These are phyloP conservation scores for Homarus gammarus DNA, from an alignment of 2,888 invertebrate species.

Conservation along the genomic window DNA sequence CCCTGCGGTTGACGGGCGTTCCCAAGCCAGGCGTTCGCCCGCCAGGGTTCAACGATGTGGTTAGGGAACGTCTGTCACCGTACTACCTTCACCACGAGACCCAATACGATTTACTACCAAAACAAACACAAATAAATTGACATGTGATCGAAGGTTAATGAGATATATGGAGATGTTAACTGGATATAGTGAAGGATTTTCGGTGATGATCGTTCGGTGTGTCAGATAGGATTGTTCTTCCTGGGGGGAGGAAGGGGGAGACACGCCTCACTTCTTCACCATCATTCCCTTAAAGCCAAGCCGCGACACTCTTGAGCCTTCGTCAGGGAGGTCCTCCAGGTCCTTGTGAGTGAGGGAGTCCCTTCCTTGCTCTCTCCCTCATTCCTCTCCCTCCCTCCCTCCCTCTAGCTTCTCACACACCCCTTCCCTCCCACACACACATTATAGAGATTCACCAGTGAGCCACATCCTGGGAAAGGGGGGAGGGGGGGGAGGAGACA, in stretches of 20 bases:
- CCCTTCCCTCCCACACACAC: no score
- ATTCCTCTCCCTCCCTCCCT: background rate
- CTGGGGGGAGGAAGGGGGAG: background rate
- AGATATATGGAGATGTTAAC: background rate
- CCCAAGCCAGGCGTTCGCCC: no score
- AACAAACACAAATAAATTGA: no score
- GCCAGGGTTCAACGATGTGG: background rate
- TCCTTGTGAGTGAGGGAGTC: background rate
- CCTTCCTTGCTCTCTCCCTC: background rate
- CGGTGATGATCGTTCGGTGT: background rate
- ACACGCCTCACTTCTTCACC: slow-evolving; percentile 20
- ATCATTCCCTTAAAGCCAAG: slow-evolving; percentile 20
- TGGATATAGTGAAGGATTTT: background rate
- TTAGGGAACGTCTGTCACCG: background rate
- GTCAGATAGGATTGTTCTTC: slow-evolving; percentile 18
- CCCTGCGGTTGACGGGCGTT: background rate
- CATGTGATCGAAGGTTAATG: background rate
- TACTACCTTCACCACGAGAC: no score
- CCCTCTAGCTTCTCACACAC: background rate
- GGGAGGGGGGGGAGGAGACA: no score
- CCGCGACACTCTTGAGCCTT: slow-evolving; percentile 10
- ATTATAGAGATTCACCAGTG: no score
- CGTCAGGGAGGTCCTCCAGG: background rate
- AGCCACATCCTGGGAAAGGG: no score
- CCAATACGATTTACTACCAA: no score